Evolutionary conservation across 2,113 vertebrate genomes (phyloP).

Genomic region (Silurus asotus): DNA sequence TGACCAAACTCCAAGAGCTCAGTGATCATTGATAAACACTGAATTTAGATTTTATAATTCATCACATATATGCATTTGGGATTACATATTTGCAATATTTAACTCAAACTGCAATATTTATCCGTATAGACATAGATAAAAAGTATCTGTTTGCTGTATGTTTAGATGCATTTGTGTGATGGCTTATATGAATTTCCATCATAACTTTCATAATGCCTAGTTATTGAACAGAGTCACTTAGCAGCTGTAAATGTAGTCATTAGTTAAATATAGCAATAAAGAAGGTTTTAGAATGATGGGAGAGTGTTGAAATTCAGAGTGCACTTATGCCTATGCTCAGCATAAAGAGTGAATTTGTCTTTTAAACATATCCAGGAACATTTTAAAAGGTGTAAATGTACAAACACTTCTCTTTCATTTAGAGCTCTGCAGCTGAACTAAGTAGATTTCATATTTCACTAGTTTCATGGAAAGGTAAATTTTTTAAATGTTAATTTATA

Average conservation of each 20-base stretch:
- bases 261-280: neutral
- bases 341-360: neutral
- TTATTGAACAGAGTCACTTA: neutral
- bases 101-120: neutral
- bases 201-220: neutral
- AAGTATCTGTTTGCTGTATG: neutral
- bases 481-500: slow-evolving; percentile 22
- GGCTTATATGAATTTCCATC: neutral
- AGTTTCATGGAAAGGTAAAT: neutral
- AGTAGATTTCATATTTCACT: neutral
- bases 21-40: slow-evolving; percentile 22
- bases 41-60: slow-evolving; percentile 11
- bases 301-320: neutral
- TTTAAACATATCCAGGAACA: slow-evolving; percentile 11
- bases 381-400: slow-evolving; percentile 2
- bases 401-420: neutral
- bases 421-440: neutral
- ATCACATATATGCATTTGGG: neutral
- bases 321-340: neutral
- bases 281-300: neutral
- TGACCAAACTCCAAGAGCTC: slow-evolving; percentile 29
- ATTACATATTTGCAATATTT: neutral
- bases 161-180: neutral
- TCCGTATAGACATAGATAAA: neutral
- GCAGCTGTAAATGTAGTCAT: neutral